These are phyloP conservation scores for Dicrurus megarhynchus DNA, from an alignment of 2,113 vertebrate species.

Conservation along the genomic window DNA sequence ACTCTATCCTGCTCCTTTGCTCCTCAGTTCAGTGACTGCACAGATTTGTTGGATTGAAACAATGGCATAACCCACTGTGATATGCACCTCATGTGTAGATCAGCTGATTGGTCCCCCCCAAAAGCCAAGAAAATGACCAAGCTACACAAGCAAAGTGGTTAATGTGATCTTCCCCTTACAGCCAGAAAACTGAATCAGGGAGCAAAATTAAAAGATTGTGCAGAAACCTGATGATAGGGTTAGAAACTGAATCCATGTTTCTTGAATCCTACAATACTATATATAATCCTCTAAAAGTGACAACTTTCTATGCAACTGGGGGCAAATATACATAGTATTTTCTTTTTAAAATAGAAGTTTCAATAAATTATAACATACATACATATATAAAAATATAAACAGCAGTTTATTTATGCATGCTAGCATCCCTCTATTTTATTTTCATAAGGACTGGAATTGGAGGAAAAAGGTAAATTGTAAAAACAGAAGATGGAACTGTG, in stretches of 20 bases:
- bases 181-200: background rate
- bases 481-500: background rate
- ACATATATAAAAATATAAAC: background rate
- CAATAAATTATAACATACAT: background rate
- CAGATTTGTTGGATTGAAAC: background rate
- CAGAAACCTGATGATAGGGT: background rate
- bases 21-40: background rate
- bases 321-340: background rate
- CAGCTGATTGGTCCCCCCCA: background rate
- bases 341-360: background rate
- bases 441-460: background rate
- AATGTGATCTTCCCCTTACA: background rate
- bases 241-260: background rate
- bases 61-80: background rate
- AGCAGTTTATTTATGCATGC: background rate
- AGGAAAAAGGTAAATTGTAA: background rate
- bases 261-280: background rate
- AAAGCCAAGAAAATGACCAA: background rate
- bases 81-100: rapidly evolving
- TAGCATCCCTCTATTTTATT: background rate
- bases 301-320: background rate
- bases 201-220: background rate
- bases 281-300: background rate
- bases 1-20: background rate
- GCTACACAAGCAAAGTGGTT: background rate